Evolutionary conservation across 2,113 vertebrate species (phyloP).

Genomic region (Trichechus manatus): DNA sequence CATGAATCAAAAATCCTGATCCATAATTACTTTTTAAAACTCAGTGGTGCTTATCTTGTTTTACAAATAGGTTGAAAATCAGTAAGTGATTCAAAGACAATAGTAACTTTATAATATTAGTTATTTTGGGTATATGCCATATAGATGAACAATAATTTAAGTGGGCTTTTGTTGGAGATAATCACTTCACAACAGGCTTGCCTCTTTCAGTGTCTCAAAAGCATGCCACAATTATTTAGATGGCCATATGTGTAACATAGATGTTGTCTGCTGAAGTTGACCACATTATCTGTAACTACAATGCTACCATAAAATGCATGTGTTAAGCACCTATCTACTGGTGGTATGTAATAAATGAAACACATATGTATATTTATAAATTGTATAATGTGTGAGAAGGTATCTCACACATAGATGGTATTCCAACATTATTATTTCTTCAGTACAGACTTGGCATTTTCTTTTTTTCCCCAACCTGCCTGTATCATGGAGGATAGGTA

Average conservation of each 20-base stretch:
- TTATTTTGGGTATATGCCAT: conserved; percentile 63
- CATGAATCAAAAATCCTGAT: conserved; percentile 15
- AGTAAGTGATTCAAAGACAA: conserved; percentile 57
- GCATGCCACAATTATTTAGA: conserved; percentile 68
- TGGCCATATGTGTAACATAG: conserved; percentile 54
- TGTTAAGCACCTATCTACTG: conserved; percentile 29
- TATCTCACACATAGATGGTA: neutral
- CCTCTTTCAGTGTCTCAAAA: conserved; percentile 67
- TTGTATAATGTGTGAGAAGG: neutral
- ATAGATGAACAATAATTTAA: conserved; percentile 42
- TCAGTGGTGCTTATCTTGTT: conserved; percentile 59
- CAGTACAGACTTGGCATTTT: neutral
- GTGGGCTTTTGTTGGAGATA: conserved; percentile 55
- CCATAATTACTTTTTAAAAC: conserved; percentile 59
- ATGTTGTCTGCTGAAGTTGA: conserved; percentile 65
- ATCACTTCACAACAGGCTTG: conserved; percentile 47
- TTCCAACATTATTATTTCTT: neutral
- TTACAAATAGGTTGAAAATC: conserved; percentile 63
- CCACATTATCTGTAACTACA: conserved; percentile 31
- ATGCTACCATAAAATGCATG: neutral
- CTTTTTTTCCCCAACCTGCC: neutral
- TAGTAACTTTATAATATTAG: conserved; percentile 33
- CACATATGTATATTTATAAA: neutral
- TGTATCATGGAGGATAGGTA: neutral
- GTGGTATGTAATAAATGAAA: conserved; percentile 40